Conservation (phyloP, 2,797 vertebrate species). For the Pangasius larnaudii region DNA sequence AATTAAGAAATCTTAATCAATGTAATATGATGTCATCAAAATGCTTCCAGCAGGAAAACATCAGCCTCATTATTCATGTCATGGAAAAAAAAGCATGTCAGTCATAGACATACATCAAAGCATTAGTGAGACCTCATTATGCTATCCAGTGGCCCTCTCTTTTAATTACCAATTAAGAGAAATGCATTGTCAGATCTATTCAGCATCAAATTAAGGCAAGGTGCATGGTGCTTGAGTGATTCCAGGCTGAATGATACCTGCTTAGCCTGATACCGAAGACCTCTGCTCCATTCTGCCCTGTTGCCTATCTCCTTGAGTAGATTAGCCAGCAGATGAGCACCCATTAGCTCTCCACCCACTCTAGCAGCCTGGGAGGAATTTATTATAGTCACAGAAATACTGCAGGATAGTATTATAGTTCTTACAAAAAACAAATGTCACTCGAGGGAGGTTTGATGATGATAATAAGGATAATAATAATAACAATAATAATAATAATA, state of each 20-base stretch:
- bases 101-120: constrained; percentile 51
- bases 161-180: constrained; percentile 58
- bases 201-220: constrained; percentile 44
- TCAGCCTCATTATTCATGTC: constrained; percentile 47
- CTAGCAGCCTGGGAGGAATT: constrained; percentile 29
- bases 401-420: background rate
- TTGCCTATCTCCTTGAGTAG: constrained; percentile 37
- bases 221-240: constrained; percentile 28
- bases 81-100: constrained; percentile 44
- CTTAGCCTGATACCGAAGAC: constrained; percentile 34
- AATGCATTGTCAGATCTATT: constrained; percentile 54
- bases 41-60: constrained; percentile 44
- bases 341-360: constrained; percentile 42
- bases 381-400: constrained; percentile 27
- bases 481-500: background rate
- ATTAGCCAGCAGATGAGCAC: constrained; percentile 48
- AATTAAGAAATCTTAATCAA: constrained; percentile 49
- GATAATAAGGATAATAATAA: background rate
- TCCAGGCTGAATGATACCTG: constrained; percentile 43
- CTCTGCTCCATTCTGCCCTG: constrained; percentile 41
- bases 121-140: constrained; percentile 51
- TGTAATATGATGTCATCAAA: constrained; percentile 57
- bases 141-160: constrained; percentile 40
- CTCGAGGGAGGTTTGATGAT: background rate
- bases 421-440: constrained; percentile 2